Evolutionary conservation across 2,113 vertebrate species (phyloP).

Genomic region (Plecturocebus donacophilus): DNA sequence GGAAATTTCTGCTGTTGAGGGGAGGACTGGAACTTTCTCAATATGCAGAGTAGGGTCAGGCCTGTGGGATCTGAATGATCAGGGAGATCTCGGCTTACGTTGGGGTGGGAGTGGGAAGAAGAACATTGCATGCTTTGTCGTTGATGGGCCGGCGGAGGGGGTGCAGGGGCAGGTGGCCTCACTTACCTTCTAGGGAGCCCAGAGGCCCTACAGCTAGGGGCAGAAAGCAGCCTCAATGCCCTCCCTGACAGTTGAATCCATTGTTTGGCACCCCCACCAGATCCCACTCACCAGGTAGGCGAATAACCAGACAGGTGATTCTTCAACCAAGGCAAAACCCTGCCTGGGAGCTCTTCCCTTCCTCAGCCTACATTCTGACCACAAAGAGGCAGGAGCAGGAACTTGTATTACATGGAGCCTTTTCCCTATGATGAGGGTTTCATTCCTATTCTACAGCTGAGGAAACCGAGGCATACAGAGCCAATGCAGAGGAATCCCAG

Average conservation of each 20-base stretch:
- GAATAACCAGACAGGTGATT: too few species aligned
- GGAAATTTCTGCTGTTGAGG: background rate
- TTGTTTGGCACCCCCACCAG: background rate
- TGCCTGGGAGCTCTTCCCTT: background rate
- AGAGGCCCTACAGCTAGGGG: too few species aligned
- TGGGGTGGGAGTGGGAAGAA: rapidly evolving
- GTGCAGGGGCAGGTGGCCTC: too few species aligned
- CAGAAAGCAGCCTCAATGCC: too few species aligned
- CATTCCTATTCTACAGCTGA: background rate
- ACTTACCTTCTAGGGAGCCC: too few species aligned
- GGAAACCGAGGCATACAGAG: background rate
- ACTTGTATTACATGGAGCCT: too few species aligned
- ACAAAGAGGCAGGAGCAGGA: background rate
- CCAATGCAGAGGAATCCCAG: background rate
- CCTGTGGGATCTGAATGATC: background rate
- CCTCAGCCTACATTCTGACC: rapidly evolving
- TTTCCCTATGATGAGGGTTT: background rate
- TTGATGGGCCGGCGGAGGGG: rapidly evolving
- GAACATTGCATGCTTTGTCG: rapidly evolving
- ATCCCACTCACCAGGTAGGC: background rate
- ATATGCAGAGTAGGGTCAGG: too few species aligned
- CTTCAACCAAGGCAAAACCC: background rate
- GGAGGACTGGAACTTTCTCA: too few species aligned
- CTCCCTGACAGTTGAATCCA: too few species aligned
- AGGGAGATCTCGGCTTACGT: rapidly evolving